These are phyloP conservation scores for Platalea minor DNA, from an alignment of 2,797 vertebrate species.

Conservation along the genomic window DNA sequence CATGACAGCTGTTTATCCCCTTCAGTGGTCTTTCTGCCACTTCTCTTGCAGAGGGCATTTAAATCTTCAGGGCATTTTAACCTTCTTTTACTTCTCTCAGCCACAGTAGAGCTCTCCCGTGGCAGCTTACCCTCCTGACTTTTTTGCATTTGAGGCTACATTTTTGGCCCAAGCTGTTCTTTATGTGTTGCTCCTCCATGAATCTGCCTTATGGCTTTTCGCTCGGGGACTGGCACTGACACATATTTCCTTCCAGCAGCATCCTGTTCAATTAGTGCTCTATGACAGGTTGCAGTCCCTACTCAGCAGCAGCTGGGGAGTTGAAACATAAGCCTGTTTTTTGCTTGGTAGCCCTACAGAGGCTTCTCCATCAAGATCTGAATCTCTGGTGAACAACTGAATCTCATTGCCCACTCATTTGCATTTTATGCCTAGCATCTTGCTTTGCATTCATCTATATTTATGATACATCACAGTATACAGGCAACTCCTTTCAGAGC, in stretches of 20 bases:
- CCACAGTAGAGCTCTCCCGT: background rate
- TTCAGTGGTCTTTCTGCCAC: background rate
- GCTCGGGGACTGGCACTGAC: background rate
- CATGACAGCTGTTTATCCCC: background rate
- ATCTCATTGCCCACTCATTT: constrained; percentile 73
- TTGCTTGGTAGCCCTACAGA: constrained; percentile 66
- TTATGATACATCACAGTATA: constrained; percentile 68
- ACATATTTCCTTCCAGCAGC: constrained; percentile 49
- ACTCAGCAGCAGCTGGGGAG: constrained; percentile 47
- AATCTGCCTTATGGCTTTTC: constrained; percentile 15
- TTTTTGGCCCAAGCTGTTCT: constrained; percentile 1
- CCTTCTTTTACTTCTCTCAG: background rate
- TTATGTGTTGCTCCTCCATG: background rate
- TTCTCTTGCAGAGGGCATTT: background rate
- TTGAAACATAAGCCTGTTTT: constrained; percentile 65
- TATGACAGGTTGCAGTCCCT: constrained; percentile 35
- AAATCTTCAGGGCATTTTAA: background rate
- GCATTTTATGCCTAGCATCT: constrained; percentile 70
- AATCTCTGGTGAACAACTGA: constrained; percentile 67
- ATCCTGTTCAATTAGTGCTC: constrained; percentile 68
- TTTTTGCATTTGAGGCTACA: background rate
- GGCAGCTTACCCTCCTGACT: background rate
- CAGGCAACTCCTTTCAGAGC: constrained; percentile 64
- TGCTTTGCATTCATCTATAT: constrained; percentile 75
- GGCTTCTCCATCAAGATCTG: constrained; percentile 59